These are phyloP conservation scores for Leuciscus waleckii DNA, from an alignment of 2,797 vertebrate species.

Conservation along the genomic window DNA sequence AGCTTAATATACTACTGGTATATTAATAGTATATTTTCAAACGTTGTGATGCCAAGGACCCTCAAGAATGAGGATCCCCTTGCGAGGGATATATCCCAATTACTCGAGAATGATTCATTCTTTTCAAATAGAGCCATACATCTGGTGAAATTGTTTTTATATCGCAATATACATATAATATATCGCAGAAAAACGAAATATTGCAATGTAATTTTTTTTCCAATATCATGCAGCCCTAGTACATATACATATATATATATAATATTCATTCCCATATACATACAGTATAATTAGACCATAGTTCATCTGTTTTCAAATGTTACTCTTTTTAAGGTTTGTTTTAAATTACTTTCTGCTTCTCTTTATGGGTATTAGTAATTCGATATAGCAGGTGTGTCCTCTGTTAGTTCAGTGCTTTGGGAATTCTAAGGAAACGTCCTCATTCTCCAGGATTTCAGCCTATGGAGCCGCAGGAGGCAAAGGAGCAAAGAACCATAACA, in stretches of 20 bases:
- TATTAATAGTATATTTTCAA: neutral
- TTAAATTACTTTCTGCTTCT: neutral
- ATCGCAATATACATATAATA: no score
- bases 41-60: neutral
- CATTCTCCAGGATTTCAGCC: constrained; percentile 87
- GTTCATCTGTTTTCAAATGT: neutral
- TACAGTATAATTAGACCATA: neutral
- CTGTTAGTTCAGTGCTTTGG: neutral
- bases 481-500: constrained; percentile 92
- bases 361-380: neutral
- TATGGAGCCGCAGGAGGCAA: constrained; percentile 90
- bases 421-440: constrained; percentile 19
- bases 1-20: neutral
- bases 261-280: no score
- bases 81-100: neutral
- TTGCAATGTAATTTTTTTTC: no score
- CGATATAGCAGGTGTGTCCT: neutral
- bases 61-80: neutral
- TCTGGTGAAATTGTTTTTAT: no score
- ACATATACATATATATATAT: no score
- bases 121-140: no score
- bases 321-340: neutral
- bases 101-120: no score
- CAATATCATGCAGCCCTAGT: no score
- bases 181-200: no score